Base-by-base conservation (phyloP, 2,797 vertebrate genomes). In the Tokudaia muenninki region DNA sequence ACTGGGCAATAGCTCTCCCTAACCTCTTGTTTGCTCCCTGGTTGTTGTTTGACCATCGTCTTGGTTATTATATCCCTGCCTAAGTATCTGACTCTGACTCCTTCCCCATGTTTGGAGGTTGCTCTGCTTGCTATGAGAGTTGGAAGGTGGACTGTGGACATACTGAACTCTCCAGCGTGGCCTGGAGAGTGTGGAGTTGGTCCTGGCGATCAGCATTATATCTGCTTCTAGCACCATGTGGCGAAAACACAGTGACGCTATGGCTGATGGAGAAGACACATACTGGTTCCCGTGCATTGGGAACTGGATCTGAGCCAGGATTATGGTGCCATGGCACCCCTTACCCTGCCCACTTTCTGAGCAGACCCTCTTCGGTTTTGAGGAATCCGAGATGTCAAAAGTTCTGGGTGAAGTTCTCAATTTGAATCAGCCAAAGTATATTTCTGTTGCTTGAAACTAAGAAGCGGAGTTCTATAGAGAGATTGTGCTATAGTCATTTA, bases 21-120 rank as follows among this genome's bases (percentile, higher is more conserved):
- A 7, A 2, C 52, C n/a, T 37, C 22, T 0, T 19, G 14, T 57
- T 14, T 0, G 24, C 31, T 34, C 41, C 70, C 0, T 0, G 63
- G 67, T 13, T 26, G 12, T 21, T 12, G 12, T 31, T 19, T 67
- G 50, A 31, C 37, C 24, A 4, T 65, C 29, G 16, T 91, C 61
- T 37, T 52, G 50, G 41, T 50, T 50, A 1, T 59, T 82, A 41
- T 8, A 9, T 44, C 41, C 26, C 52, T 47, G 24, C n/a, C 41
- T 16, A 21, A 21, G 22, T 59, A 14, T 16, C 74, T 26, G 21
- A 0, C 14, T 24, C 50, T 12, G 0, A 1, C 12, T 79, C 72
- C 19, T 65, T 70, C 37, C 17, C 8, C 16, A 11, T 77, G 6
- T 47, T 87, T 44, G 90, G 77, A 65, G 41, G 13, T 34, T 3